Evolutionary conservation across 2,888 invertebrate species (phyloP).

Genomic region (Clostera curtula): DNA sequence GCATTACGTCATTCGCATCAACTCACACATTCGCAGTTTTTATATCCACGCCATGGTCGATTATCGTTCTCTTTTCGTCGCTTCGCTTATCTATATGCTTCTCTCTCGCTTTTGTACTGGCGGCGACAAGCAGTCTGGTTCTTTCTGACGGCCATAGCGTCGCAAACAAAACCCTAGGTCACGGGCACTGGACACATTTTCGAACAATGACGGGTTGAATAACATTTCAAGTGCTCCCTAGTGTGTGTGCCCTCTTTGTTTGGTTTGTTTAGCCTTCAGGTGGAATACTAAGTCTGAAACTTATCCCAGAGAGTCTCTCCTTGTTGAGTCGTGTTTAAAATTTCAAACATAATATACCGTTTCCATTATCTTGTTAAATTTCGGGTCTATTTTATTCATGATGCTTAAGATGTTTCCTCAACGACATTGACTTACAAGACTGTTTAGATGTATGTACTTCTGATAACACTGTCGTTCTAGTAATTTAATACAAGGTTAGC

Average conservation of each 20-base stretch:
- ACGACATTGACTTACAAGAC: neutral
- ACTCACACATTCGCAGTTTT: conserved; percentile 39
- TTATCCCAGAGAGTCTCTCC: too few species aligned
- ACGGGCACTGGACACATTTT: conserved; percentile 62
- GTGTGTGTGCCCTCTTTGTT: conserved; percentile 27
- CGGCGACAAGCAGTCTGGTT: conserved; percentile 73
- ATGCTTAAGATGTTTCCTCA: too few species aligned
- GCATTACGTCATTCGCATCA: conserved; percentile 46
- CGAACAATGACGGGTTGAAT: conserved; percentile 29
- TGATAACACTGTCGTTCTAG: too few species aligned
- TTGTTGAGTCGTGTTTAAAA: conserved; percentile 7
- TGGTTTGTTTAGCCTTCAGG: conserved; percentile 30
- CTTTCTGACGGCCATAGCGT: conserved; percentile 50
- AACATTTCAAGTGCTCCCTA: conserved; percentile 30
- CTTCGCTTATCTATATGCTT: conserved; percentile 28
- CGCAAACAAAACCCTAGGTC: conserved; percentile 67
- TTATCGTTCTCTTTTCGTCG: conserved; percentile 43
- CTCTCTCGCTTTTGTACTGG: conserved; percentile 52
- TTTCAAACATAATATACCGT: neutral
- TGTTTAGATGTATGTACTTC: too few species aligned
- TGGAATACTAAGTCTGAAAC: conserved; percentile 26
- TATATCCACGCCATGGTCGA: conserved; percentile 47
- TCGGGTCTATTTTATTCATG: conserved; percentile 2
- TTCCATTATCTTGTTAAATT: conserved; percentile 6
- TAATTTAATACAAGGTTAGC: too few species aligned